Percentiles rank a stretch among this genome's conserved stretches.
phyloP scores from a whole-genome alignment of 2,113 vertebrate species.

The Albula goreensis region DNA sequence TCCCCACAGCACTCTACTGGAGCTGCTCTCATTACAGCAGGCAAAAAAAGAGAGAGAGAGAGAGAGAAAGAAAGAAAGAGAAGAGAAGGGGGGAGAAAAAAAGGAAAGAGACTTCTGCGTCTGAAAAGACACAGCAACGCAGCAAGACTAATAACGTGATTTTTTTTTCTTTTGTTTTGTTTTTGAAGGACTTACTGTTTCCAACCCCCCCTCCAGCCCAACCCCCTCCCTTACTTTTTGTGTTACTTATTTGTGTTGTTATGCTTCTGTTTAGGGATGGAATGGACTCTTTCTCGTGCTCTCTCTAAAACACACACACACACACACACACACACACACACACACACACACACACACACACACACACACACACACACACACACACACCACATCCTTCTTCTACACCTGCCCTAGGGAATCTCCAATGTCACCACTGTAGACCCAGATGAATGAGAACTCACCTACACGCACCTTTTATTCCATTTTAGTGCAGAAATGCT shows the following conservation, averaged over 20 bases:
- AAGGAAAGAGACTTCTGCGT: conserved; percentile 13
- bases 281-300: conserved; percentile 10
- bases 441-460: conserved; percentile 80
- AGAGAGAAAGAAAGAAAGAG: conserved; percentile 8
- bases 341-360: conserved; percentile 20
- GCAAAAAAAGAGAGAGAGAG: conserved; percentile 2
- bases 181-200: conserved; percentile 48
- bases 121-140: conserved; percentile 21
- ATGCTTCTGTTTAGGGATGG: background rate
- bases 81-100: conserved; percentile 21
- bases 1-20: conserved; percentile 59
- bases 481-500: conserved; percentile 76
- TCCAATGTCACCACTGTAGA: conserved; percentile 83
- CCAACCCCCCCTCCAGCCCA: background rate
- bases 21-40: conserved; percentile 69
- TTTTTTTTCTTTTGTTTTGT: conserved; percentile 50
- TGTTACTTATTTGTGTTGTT: conserved; percentile 4
- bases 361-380: background rate
- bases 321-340: background rate
- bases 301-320: conserved; percentile 22
- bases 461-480: conserved; percentile 83
- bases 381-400: conserved; percentile 78
- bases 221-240: conserved; percentile 39
- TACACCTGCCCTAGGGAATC: conserved; percentile 77
- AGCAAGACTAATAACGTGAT: conserved; percentile 27